phyloP scores from a whole-genome alignment of 1,140 invertebrate genomes.

The Aporrectodea caliginosa region DNA sequence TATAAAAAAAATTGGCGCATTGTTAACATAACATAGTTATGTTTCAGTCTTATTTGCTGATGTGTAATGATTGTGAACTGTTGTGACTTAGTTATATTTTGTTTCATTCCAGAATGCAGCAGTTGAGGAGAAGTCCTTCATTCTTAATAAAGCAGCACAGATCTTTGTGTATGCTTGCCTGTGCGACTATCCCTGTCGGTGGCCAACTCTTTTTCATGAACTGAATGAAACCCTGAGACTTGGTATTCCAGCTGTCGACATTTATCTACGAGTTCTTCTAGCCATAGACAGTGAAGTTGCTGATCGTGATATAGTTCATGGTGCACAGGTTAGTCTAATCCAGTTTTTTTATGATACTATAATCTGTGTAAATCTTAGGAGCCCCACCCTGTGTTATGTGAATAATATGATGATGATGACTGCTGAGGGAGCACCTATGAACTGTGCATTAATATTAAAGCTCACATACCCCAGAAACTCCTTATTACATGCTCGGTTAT shows the following conservation, averaged over 20 bases:
- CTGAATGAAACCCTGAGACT: slow-evolving; percentile 51
- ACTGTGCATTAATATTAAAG: no score
- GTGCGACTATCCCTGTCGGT: slow-evolving; percentile 59
- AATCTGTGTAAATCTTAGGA: no score
- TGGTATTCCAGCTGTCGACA: slow-evolving; percentile 55
- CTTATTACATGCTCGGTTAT: no score
- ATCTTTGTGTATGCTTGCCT: slow-evolving; percentile 59
- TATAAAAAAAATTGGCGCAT: no score
- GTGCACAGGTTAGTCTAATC: slow-evolving; percentile 45
- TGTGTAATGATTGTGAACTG: background rate
- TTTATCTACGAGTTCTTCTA: slow-evolving; percentile 59
- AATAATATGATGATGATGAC: no score
- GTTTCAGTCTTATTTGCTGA: no score
- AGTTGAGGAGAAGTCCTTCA: slow-evolving; percentile 45
- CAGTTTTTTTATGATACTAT: no score
- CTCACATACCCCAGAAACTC: no score
- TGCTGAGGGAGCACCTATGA: no score
- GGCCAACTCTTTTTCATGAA: slow-evolving; percentile 61
- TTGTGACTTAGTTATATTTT: background rate
- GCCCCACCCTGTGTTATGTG: no score
- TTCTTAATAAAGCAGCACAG: slow-evolving; percentile 61
- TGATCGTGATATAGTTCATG: slow-evolving; percentile 58
- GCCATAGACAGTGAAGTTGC: slow-evolving; percentile 61
- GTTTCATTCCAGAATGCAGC: slow-evolving; percentile 15
- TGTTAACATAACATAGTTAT: no score